These are phyloP conservation scores for Megalops cyprinoides DNA, from an alignment of 2,797 vertebrate species.

Conservation along the genomic window DNA sequence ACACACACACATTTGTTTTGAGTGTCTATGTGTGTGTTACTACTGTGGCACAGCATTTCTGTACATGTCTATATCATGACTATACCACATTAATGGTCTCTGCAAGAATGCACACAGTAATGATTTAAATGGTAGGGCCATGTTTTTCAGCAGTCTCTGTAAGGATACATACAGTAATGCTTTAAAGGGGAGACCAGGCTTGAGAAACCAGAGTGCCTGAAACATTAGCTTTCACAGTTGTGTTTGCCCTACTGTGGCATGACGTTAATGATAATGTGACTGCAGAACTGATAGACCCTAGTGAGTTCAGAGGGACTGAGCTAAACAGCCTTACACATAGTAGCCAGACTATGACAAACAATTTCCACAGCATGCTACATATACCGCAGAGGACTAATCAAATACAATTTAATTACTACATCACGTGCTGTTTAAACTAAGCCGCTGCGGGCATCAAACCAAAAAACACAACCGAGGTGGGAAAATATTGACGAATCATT, in stretches of 20 bases:
- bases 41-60: too few species aligned
- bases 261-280: background rate
- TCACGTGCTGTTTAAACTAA: background rate
- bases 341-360: background rate
- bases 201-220: background rate
- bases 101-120: background rate
- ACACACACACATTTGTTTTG: too few species aligned
- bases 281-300: constrained; percentile 8
- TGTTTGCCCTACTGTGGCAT: background rate
- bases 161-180: background rate
- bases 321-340: background rate
- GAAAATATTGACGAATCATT: constrained; percentile 10
- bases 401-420: background rate
- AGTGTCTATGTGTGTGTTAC: too few species aligned
- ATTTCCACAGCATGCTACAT: background rate
- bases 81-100: background rate
- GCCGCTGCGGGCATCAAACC: background rate
- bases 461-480: background rate
- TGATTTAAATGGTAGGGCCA: too few species aligned
- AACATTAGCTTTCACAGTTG: too few species aligned
- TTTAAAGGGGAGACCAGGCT: background rate
- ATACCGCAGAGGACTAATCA: background rate
- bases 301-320: background rate
- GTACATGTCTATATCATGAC: too few species aligned
- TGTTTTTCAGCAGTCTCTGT: background rate